Conservation (phyloP, 1,140 invertebrate genomes). For the Drosophila neocordata region DNA sequence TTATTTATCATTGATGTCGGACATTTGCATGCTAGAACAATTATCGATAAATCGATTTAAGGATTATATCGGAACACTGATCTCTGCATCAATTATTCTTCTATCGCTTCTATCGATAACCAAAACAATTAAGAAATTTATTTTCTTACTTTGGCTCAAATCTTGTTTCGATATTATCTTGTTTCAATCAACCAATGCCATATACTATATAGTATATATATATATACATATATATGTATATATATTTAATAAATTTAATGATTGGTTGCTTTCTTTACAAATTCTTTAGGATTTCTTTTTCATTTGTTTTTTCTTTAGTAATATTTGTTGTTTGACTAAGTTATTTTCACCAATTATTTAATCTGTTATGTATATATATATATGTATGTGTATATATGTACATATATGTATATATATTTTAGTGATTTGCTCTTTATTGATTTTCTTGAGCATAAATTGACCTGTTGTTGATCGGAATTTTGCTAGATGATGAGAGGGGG, state of each 20-base stretch:
- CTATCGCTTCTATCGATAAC: not conserved
- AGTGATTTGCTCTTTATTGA: constrained; percentile 2
- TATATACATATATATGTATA: not conserved
- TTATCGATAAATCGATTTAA: no score
- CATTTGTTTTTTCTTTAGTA: no score
- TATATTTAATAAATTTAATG: not conserved
- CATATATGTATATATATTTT: constrained; percentile 1
- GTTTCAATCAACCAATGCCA: not conserved
- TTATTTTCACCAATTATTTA: constrained; percentile 2
- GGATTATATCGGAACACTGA: not conserved
- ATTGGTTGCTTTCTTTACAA: not conserved
- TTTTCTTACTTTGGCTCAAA: not conserved
- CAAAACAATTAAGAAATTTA: not conserved
- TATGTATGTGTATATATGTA: not conserved
- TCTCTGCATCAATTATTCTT: not conserved
- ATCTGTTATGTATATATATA: not conserved
- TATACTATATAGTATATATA: not conserved
- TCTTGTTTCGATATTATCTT: not conserved
- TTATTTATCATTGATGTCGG: no score
- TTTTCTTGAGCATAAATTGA: constrained; percentile 8
- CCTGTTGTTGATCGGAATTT: constrained; percentile 1
- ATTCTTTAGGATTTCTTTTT: not conserved
- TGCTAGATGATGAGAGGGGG: not conserved
- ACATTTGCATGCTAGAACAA: no score
- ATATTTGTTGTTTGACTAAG: constrained; percentile 1